Evolutionary conservation across 2,888 invertebrate genomes (phyloP).

Genomic region (Ectropis crepuscularia): DNA sequence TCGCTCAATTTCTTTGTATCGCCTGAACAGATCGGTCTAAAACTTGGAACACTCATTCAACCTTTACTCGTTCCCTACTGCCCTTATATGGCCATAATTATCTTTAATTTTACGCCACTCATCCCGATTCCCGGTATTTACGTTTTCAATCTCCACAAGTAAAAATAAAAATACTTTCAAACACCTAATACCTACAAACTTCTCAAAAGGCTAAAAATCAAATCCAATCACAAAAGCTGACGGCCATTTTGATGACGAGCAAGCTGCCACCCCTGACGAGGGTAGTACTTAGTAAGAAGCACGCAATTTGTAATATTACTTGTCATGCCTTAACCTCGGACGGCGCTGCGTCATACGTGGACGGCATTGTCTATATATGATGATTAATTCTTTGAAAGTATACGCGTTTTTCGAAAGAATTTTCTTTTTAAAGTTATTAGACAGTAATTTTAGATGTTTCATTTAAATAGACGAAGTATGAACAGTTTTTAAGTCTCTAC

Average conservation of each 20-base stretch:
- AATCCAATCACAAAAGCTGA: slow-evolving; percentile 15
- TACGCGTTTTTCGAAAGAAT: neutral
- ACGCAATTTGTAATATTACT: slow-evolving; percentile 28
- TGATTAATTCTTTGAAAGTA: slow-evolving; percentile 17
- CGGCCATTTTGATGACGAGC: slow-evolving; percentile 31
- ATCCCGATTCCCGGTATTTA: no score
- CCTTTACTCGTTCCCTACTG: no score
- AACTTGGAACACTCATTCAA: no score
- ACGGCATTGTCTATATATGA: slow-evolving; percentile 16
- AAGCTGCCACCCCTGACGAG: slow-evolving; percentile 28
- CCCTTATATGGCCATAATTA: no score
- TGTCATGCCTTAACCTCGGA: slow-evolving; percentile 26
- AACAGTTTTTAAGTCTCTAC: no score
- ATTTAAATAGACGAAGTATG: no score
- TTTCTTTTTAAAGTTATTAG: neutral
- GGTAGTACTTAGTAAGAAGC: slow-evolving; percentile 24
- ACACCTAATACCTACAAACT: neutral
- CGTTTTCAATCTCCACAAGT: no score
- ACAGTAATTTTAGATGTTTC: neutral
- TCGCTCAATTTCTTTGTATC: no score
- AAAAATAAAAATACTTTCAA: no score
- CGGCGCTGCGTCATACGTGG: slow-evolving; percentile 13
- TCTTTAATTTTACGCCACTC: no score
- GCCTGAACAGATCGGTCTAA: no score
- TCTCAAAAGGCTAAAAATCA: slow-evolving; percentile 14